Percentiles rank a stretch among this genome's conserved stretches.
Evolutionary conservation across 2,888 invertebrate species (phyloP).

Genomic region (Coelinius sp.): DNA sequence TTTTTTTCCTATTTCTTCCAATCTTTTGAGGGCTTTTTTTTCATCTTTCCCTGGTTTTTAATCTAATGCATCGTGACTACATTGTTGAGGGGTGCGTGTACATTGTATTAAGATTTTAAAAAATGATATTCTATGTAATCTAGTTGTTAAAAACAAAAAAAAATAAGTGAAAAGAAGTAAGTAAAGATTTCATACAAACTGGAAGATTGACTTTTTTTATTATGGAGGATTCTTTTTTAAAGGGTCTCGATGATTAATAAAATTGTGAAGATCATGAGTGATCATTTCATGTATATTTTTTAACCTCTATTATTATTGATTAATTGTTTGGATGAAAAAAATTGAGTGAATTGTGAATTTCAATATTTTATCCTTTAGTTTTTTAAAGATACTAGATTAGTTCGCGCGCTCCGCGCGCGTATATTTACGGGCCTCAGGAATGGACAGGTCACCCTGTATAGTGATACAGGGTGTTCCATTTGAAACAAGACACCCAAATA

Average conservation of each 20-base stretch:
- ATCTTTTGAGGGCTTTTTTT: neutral
- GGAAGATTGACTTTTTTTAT: conserved; percentile 15
- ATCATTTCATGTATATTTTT: neutral
- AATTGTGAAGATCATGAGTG: neutral
- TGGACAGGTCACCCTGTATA: no score
- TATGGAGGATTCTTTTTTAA: conserved; percentile 4
- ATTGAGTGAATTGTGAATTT: no score
- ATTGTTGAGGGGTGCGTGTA: conserved; percentile 50
- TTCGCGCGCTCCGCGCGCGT: no score
- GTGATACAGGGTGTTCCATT: no score
- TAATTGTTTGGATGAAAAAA: neutral
- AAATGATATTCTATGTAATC: conserved; percentile 59
- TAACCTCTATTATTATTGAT: neutral
- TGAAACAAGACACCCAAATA: no score
- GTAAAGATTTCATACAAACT: conserved; percentile 61
- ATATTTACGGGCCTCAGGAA: no score
- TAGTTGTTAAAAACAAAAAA: conserved; percentile 54
- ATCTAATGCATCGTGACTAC: conserved; percentile 47
- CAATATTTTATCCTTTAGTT: no score
- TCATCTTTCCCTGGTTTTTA: conserved; percentile 10
- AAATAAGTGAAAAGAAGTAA: conserved; percentile 39
- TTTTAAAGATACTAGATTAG: no score
- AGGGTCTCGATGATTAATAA: neutral
- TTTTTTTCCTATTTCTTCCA: neutral
- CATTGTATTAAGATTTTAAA: conserved; percentile 31